Conservation (phyloP, 2,113 vertebrate species). For the Stegastes partitus region DNA sequence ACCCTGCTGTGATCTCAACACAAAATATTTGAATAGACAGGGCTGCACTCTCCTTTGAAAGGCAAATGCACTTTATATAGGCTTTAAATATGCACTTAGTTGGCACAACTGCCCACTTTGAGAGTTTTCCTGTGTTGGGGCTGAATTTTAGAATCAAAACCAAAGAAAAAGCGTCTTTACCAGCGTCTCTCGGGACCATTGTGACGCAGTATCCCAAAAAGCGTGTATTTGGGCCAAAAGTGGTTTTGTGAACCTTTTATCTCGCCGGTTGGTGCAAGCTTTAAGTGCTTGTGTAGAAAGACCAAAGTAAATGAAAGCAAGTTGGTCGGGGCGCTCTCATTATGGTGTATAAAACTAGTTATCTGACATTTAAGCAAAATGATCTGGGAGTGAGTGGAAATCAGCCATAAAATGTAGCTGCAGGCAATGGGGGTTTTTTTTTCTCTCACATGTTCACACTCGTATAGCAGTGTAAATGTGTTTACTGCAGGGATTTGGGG, state of each 20-base stretch:
- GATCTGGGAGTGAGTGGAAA: constrained; percentile 10
- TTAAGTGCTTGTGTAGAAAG: constrained; percentile 25
- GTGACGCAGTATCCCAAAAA: constrained; percentile 35
- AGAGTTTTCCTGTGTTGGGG: constrained; percentile 27
- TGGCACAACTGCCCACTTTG: constrained; percentile 33
- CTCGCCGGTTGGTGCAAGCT: constrained; percentile 1
- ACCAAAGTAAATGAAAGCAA: neutral
- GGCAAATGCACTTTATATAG: constrained; percentile 57
- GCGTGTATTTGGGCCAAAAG: constrained; percentile 32
- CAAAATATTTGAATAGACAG: constrained; percentile 59
- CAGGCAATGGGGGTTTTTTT: neutral
- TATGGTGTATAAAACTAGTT: neutral
- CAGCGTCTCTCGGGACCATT: constrained; percentile 28
- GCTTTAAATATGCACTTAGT: constrained; percentile 62
- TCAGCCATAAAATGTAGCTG: constrained; percentile 4
- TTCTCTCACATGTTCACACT: too few species aligned
- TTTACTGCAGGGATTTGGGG: neutral
- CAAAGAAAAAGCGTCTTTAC: constrained; percentile 30
- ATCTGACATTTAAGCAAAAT: constrained; percentile 20
- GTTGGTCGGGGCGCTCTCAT: constrained; percentile 7
- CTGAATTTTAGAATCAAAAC: constrained; percentile 47
- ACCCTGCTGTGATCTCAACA: constrained; percentile 28
- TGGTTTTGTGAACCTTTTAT: constrained; percentile 48
- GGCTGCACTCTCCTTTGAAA: constrained; percentile 61
- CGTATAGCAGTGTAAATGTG: neutral